phyloP scores from a whole-genome alignment of 2,888 invertebrate genomes.

The Tetragnatha montana region DNA sequence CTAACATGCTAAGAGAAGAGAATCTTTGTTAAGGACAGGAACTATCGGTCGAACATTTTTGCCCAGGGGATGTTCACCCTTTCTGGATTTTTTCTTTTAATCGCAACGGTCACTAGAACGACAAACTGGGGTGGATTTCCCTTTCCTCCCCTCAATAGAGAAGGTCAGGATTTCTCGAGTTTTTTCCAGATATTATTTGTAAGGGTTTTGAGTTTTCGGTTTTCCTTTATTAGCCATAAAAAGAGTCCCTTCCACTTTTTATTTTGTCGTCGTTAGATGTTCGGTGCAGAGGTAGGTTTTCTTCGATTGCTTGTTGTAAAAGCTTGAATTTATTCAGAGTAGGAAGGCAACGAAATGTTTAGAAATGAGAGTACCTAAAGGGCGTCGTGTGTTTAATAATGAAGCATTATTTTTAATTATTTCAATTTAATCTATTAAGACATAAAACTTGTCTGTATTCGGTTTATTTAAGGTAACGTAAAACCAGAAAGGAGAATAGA shows the following conservation, averaged over 20 bases:
- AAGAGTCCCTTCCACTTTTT: not conserved
- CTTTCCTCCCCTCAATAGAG: slow-evolving; percentile 14
- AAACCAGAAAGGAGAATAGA: too few relatives aligned
- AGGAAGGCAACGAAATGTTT: not conserved
- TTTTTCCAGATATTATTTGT: slow-evolving; percentile 31
- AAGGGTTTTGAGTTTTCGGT: slow-evolving; percentile 15
- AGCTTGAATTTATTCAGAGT: not conserved
- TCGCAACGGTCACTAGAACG: slow-evolving; percentile 58
- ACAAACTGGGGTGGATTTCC: slow-evolving; percentile 45
- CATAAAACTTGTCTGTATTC: too few relatives aligned
- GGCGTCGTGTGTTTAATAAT: too few relatives aligned
- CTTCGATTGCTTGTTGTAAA: not conserved
- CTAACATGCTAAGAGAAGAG: slow-evolving; percentile 33
- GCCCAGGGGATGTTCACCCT: slow-evolving; percentile 32
- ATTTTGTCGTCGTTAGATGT: slow-evolving; percentile 20
- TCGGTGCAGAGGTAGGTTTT: not conserved
- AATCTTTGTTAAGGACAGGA: slow-evolving; percentile 44
- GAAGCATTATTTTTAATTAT: too few relatives aligned
- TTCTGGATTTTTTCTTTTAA: slow-evolving; percentile 20
- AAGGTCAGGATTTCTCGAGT: slow-evolving; percentile 35
- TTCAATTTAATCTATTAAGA: too few relatives aligned
- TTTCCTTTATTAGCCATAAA: slow-evolving; percentile 3
- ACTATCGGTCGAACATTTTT: slow-evolving; percentile 47
- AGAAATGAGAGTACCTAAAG: too few relatives aligned
- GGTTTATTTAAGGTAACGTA: too few relatives aligned